Evolutionary conservation across 1,140 invertebrate genomes (phyloP).

Genomic region (Eciton burchellii): DNA sequence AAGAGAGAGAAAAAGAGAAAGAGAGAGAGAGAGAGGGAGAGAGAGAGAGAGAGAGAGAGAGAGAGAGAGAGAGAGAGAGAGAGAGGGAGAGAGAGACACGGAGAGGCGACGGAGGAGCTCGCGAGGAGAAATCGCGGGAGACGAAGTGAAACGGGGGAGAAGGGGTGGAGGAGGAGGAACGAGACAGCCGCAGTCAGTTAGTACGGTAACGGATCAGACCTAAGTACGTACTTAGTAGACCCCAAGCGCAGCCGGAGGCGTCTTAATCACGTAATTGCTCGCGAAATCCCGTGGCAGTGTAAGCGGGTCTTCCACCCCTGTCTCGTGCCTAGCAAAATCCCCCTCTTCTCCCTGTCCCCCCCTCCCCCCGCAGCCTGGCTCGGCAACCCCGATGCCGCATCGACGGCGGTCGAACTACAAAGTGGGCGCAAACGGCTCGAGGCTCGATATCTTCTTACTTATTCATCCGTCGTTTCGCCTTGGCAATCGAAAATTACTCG

Average conservation of each 20-base stretch:
- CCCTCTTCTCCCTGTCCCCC: not conserved
- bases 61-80: constrained; percentile 12
- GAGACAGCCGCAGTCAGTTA: constrained; percentile 74
- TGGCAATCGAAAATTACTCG: constrained; percentile 81
- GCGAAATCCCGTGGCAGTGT: constrained; percentile 81
- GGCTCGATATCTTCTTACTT: constrained; percentile 85
- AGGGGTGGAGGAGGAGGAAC: constrained; percentile 19
- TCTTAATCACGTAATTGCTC: constrained; percentile 86
- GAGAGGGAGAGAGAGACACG: no score
- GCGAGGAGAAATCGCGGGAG: constrained; percentile 28
- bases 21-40: no score
- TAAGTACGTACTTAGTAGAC: constrained; percentile 85
- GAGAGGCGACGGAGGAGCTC: not conserved
- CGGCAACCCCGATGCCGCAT: constrained; percentile 16
- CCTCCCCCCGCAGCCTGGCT: not conserved
- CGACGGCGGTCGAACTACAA: constrained; percentile 75
- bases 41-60: no score
- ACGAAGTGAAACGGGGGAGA: constrained; percentile 39
- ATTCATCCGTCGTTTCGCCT: constrained; percentile 82
- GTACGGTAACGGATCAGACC: constrained; percentile 82
- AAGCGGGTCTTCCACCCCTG: constrained; percentile 32
- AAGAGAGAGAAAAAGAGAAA: no score
- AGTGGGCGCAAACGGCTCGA: constrained; percentile 82
- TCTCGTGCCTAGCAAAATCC: constrained; percentile 28
- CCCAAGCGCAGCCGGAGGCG: constrained; percentile 82